Evolutionary conservation across 2,888 invertebrate species (phyloP).

Genomic region (Folsomia manolachei): DNA sequence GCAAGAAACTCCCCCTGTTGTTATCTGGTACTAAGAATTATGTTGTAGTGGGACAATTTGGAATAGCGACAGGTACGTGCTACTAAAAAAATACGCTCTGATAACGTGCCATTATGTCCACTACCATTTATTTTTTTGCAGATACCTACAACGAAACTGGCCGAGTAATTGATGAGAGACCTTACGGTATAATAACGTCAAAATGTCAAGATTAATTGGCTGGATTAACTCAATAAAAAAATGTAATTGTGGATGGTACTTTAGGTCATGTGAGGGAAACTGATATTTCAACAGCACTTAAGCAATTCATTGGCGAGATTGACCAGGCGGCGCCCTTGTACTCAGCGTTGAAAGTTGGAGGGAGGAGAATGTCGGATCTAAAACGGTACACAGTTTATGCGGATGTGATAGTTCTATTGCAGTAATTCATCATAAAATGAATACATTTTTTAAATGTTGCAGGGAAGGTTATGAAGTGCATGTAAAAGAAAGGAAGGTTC

Average conservation of each 20-base stretch:
- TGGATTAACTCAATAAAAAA: background rate
- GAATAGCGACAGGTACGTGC: constrained; percentile 48
- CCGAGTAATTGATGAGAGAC: constrained; percentile 44
- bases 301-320: constrained; percentile 49
- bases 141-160: constrained; percentile 52
- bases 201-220: background rate
- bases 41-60: constrained; percentile 49
- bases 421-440: no score
- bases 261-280: constrained; percentile 49
- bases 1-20: constrained; percentile 49
- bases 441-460: constrained; percentile 7
- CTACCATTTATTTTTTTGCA: no score
- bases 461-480: constrained; percentile 48
- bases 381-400: constrained; percentile 44
- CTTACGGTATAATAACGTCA: constrained; percentile 51
- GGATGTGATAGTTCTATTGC: no score
- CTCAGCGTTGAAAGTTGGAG: constrained; percentile 49
- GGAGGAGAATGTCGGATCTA: constrained; percentile 48
- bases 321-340: constrained; percentile 51
- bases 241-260: background rate
- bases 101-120: constrained; percentile 39
- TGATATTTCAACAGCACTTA: constrained; percentile 39
- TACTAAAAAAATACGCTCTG: constrained; percentile 39
- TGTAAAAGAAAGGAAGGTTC: constrained; percentile 47
- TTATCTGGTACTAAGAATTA: constrained; percentile 51